phyloP scores from a whole-genome alignment of 2,113 vertebrate species.

The Cyphomyrus discorhynchus region DNA sequence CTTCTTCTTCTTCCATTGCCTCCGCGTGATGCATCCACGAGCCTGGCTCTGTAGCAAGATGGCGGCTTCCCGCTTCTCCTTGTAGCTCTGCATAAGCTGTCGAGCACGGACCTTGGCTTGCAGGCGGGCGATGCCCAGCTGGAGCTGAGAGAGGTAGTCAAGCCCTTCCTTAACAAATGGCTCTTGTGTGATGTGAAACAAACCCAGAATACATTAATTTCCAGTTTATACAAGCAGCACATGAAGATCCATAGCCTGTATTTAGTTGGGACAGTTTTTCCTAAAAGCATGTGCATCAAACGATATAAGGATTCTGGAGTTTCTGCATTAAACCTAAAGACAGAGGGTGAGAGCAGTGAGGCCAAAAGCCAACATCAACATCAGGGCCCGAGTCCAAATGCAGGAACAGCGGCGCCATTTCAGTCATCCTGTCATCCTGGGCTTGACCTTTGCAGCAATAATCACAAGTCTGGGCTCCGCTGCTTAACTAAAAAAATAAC shows the following conservation, averaged over 20 bases:
- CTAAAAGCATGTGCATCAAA: not conserved
- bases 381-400: not conserved
- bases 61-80: slow-evolving; percentile 45
- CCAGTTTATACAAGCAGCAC: not conserved
- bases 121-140: slow-evolving; percentile 79
- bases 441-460: not conserved
- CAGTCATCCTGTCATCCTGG: not conserved
- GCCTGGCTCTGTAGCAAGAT: slow-evolving; percentile 65
- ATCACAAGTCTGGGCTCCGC: not conserved
- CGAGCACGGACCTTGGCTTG: slow-evolving; percentile 72
- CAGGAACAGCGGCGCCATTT: not conserved
- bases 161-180: not conserved
- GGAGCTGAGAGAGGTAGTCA: slow-evolving; percentile 53
- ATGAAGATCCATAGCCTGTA: not conserved
- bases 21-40: slow-evolving; percentile 70
- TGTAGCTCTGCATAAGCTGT: slow-evolving; percentile 61
- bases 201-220: not conserved
- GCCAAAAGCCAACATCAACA: not conserved
- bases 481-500: not conserved
- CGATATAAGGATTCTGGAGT: not conserved
- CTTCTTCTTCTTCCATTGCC: slow-evolving; percentile 58
- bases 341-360: not conserved
- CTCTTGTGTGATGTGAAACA: not conserved
- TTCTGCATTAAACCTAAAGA: not conserved
- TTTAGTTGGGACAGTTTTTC: not conserved